Percentiles rank a stretch among this genome's conserved stretches.
phyloP scores from a whole-genome alignment of 2,797 vertebrate species.

The Acipenser transmontanus region DNA sequence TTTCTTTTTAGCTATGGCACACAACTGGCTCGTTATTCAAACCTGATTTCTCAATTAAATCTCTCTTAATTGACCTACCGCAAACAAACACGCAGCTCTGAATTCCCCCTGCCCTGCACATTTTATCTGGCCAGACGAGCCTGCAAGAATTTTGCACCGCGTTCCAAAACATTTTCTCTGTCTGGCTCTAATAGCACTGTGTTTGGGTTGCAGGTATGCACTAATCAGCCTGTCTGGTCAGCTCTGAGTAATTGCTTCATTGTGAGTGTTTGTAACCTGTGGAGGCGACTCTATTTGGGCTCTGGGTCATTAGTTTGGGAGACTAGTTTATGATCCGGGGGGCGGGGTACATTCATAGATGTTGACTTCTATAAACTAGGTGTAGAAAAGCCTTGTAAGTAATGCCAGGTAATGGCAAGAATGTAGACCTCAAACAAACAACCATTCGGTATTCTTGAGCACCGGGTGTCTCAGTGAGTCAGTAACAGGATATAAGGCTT shows the following conservation, averaged over 20 bases:
- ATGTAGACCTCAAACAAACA: not conserved
- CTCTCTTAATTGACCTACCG: not conserved
- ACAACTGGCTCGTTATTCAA: too few species aligned
- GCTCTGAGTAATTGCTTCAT: constrained; percentile 1
- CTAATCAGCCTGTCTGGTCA: constrained; percentile 32
- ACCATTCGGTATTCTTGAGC: not conserved
- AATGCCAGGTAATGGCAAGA: not conserved
- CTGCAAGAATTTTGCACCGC: constrained; percentile 34
- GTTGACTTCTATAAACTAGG: not conserved
- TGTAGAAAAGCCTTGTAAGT: not conserved
- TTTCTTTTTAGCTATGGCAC: too few species aligned
- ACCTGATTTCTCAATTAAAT: not conserved
- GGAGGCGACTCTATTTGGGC: constrained; percentile 9
- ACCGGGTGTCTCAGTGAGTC: too few species aligned
- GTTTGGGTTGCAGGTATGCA: constrained; percentile 37
- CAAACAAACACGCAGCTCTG: not conserved
- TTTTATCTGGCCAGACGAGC: constrained; percentile 2
- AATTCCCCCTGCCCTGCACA: not conserved
- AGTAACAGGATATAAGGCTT: too few species aligned
- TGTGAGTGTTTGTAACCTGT: constrained; percentile 12
- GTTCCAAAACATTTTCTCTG: constrained; percentile 28
- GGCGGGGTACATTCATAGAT: not conserved
- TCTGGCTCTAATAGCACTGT: constrained; percentile 20
- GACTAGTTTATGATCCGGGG: constrained; percentile 8
- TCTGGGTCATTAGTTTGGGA: not conserved